These are phyloP conservation scores for Thera obeliscata DNA, from an alignment of 2,888 invertebrate genomes.

Conservation along the genomic window DNA sequence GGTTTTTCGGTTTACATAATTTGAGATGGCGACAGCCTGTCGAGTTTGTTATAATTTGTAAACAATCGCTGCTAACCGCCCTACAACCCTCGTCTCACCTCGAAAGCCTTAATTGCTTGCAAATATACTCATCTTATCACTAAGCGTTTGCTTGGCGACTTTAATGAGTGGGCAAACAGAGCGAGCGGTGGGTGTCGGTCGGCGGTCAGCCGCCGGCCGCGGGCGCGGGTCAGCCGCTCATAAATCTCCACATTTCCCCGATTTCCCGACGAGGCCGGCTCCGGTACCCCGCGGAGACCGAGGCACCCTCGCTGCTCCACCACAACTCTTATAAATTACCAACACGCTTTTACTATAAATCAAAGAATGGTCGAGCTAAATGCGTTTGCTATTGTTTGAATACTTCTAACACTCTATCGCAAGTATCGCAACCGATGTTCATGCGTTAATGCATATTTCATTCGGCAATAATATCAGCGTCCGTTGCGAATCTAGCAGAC, in stretches of 20 bases:
- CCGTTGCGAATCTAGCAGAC: slow-evolving; percentile 56
- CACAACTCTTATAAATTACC: slow-evolving; percentile 82
- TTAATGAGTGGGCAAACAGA: slow-evolving; percentile 83
- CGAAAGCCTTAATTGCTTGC: slow-evolving; percentile 80
- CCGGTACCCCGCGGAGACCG: slow-evolving; percentile 59
- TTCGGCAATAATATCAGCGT: slow-evolving; percentile 51
- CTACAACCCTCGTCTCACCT: slow-evolving; percentile 78
- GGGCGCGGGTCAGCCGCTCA: slow-evolving; percentile 71
- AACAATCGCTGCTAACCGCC: slow-evolving; percentile 65
- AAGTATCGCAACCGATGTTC: slow-evolving; percentile 57
- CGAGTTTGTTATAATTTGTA: slow-evolving; percentile 56
- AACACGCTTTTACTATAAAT: slow-evolving; percentile 82
- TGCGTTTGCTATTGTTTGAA: slow-evolving; percentile 83
- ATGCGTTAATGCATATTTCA: slow-evolving; percentile 61
- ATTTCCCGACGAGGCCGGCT: slow-evolving; percentile 63
- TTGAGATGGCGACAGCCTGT: slow-evolving; percentile 38
- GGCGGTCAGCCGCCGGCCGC: slow-evolving; percentile 69
- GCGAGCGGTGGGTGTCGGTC: slow-evolving; percentile 60
- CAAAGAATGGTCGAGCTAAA: slow-evolving; percentile 79
- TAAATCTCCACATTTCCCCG: slow-evolving; percentile 83
- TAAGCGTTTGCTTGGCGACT: slow-evolving; percentile 80
- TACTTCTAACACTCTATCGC: slow-evolving; percentile 66
- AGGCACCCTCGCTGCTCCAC: slow-evolving; percentile 65
- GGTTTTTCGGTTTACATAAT: slow-evolving; percentile 40
- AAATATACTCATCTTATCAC: slow-evolving; percentile 82